Conservation (phyloP, 2,888 invertebrate genomes). For the Lymantria dispar region DNA sequence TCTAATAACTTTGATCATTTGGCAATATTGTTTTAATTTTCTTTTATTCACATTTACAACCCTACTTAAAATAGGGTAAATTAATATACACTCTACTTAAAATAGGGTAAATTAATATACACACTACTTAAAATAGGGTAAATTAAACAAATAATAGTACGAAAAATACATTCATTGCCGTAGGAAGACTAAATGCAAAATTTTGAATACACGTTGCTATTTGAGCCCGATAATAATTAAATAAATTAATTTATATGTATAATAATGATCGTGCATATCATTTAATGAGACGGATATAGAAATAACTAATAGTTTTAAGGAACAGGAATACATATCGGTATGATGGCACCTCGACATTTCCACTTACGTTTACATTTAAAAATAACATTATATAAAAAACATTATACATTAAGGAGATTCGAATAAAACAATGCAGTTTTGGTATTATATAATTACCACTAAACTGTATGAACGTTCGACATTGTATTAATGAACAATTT, state of each 20-base stretch:
- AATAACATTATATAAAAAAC: constrained; percentile 71
- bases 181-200: constrained; percentile 74
- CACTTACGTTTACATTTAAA: constrained; percentile 69
- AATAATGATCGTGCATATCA: constrained; percentile 25
- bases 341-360: constrained; percentile 78
- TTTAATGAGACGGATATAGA: constrained; percentile 35
- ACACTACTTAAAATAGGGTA: neutral
- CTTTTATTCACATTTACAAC: constrained; percentile 48
- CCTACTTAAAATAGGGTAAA: constrained; percentile 54
- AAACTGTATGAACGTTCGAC: constrained; percentile 40
- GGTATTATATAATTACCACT: constrained; percentile 51
- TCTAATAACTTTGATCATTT: constrained; percentile 81
- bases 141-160: constrained; percentile 36
- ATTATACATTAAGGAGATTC: constrained; percentile 74
- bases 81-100: constrained; percentile 15
- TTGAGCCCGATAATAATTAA: constrained; percentile 55
- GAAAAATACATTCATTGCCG: constrained; percentile 56
- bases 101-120: constrained; percentile 31
- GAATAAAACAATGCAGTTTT: constrained; percentile 63
- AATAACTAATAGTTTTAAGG: constrained; percentile 49
- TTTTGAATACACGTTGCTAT: constrained; percentile 46
- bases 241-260: constrained; percentile 32
- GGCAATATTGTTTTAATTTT: constrained; percentile 70
- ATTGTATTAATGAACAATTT: neutral
- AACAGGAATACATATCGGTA: constrained; percentile 70